Evolutionary conservation across 2,888 invertebrate species (phyloP), one percentile per base, ranked within the genome.

Genomic region (Leptura quadrifasciata): DNA sequence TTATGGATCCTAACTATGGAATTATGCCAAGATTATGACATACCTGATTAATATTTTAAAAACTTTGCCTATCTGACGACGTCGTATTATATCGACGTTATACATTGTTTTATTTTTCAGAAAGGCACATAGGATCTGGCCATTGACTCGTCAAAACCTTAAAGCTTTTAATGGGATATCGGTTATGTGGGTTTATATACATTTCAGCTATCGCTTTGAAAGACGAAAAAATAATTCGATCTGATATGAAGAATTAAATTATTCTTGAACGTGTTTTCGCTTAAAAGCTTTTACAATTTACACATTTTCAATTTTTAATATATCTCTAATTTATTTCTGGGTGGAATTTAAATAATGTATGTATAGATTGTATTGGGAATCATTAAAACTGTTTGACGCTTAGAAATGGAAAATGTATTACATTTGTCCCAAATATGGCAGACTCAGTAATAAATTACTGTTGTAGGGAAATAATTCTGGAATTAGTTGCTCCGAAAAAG

Each of bases 111-210:
- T 18, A 63, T 63, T 18, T 35, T 18, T 17, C 63, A 17, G 20
- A 35, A 12, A 20, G 15, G 18, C n/a, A 35, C 39, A 63, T 27
- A 17, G 31, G 61, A 31, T 61, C 61, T 61, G 61, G 31, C 20
- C 63, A 63, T 63, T 39, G 39, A 39, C 63, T 35, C 35, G 17
- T 27, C 24, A 24, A 61, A 61, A 35, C 35, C 35, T 61, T 6
- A 27, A 35, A 35, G 39, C n/a, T 35, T 63, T 63, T 18, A 63
- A 31, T 31, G 39, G 63, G 18, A 35, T 63, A 17, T 39, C 39
- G 31, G 24, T 17, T 17, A n/a, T 6, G 61, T 31, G 17, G 61
- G 61, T 17, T n/a, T 61, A 27, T 24, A 24, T 31, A 61, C 35
- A 20, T 15, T 24, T 57, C 58, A 3, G n/a, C 15, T 12, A n/a